Conservation (phyloP, 2,797 vertebrate genomes). For the Acropternis orthonyx region DNA sequence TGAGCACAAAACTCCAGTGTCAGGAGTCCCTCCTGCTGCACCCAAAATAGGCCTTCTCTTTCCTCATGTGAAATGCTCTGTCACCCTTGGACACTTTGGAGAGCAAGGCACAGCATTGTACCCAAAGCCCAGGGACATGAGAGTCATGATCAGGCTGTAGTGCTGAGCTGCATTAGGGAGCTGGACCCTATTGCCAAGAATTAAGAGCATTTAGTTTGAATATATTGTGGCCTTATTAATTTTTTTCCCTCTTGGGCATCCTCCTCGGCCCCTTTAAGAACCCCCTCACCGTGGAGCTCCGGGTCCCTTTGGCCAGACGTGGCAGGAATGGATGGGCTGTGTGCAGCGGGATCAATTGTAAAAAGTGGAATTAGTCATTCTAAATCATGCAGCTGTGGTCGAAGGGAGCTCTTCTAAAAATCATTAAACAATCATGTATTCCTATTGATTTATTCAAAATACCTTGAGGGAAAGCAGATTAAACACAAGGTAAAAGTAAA, state of each 20-base stretch:
- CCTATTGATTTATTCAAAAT: constrained; percentile 99
- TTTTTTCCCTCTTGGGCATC: background rate
- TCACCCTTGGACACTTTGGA: background rate
- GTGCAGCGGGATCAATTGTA: constrained; percentile 86
- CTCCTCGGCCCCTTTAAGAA: constrained; percentile 7
- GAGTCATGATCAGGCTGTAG: background rate
- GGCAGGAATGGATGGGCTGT: constrained; percentile 81
- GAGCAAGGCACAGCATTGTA: background rate
- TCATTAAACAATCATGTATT: constrained; percentile 99
- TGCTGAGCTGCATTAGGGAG: background rate
- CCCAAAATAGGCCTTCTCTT: background rate
- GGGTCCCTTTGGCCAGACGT: constrained; percentile 63
- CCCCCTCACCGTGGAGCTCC: constrained; percentile 14
- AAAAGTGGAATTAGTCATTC: constrained; percentile 99
- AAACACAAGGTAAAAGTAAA: constrained; percentile 92
- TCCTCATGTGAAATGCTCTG: background rate
- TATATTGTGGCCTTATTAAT: background rate
- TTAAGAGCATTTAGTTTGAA: background rate
- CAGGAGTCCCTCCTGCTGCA: background rate
- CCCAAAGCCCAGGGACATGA: rapidly evolving
- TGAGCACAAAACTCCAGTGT: background rate
- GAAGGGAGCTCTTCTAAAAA: constrained; percentile 96
- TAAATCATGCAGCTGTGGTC: constrained; percentile 96
- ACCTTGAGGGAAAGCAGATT: constrained; percentile 97
- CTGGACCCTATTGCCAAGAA: background rate